A percentile compares a stretch with the other conserved stretches of the same genome.
These are phyloP conservation scores for Megaptera novaeangliae DNA, from an alignment of 2,113 vertebrate genomes.

Conservation along the genomic window DNA sequence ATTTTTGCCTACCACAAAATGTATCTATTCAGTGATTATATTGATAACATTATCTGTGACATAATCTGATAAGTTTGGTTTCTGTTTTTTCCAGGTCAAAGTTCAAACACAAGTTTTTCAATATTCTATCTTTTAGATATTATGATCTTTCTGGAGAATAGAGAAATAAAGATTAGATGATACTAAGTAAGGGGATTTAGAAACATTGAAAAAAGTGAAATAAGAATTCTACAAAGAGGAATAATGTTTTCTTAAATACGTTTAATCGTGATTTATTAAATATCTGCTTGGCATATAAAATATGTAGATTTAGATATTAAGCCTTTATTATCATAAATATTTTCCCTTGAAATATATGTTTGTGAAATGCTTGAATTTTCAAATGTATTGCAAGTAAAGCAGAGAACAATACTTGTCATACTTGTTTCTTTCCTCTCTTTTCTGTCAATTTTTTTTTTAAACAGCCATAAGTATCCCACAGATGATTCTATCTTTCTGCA, in stretches of 20 bases:
- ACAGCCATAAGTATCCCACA: not conserved
- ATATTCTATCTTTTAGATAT: not conserved
- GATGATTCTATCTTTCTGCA: constrained; percentile 36
- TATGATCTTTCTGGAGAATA: not conserved
- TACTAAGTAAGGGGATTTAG: not conserved
- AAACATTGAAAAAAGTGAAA: not conserved
- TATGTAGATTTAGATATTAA: not conserved
- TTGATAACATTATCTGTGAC: not conserved
- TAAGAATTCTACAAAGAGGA: not conserved
- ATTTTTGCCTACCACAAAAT: not conserved
- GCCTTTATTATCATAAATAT: not conserved
- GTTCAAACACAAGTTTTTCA: not conserved
- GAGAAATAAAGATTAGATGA: not conserved
- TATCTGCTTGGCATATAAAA: not conserved
- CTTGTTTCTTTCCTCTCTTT: not conserved
- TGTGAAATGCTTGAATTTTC: not conserved
- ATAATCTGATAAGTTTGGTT: not conserved
- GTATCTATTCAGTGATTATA: not conserved
- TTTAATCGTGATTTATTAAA: not conserved
- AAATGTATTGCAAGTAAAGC: constrained; percentile 25
- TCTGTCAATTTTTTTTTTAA: not conserved
- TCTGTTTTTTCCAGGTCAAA: not conserved
- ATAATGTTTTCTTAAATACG: not conserved
- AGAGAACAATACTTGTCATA: not conserved
- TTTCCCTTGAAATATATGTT: not conserved